A percentile compares a stretch with the other conserved stretches of the same genome.
Conservation (phyloP, 2,113 vertebrate genomes). For the Crotalus tigris region DNA sequence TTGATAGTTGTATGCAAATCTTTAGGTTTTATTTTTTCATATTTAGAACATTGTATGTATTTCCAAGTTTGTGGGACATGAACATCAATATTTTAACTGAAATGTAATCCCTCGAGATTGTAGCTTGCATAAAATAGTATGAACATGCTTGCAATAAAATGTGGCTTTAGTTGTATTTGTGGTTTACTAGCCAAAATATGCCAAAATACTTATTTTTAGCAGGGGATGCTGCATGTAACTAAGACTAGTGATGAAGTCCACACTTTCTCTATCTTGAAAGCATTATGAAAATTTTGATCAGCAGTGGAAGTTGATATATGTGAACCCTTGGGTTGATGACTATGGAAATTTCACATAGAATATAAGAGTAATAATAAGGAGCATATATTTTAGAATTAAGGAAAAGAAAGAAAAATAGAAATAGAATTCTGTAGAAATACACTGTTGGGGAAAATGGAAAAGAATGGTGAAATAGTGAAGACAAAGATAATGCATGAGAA, state of each 20-base stretch:
- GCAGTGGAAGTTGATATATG: neutral
- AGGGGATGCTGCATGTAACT: neutral
- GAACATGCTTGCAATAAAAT: neutral
- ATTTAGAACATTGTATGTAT: neutral
- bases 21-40: neutral
- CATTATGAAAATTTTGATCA: neutral
- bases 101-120: neutral
- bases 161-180: neutral
- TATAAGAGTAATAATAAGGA: neutral
- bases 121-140: neutral
- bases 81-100: neutral
- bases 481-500: neutral
- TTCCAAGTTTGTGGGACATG: neutral
- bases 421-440: neutral
- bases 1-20: neutral
- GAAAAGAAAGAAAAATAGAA: neutral
- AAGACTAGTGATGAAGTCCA: neutral
- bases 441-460: neutral
- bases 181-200: neutral
- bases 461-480: neutral
- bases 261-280: neutral
- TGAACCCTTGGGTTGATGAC: neutral
- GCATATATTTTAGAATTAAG: neutral
- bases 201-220: neutral
- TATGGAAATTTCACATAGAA: neutral